Percentiles rank a stretch among this genome's conserved stretches.
These are phyloP conservation scores for Drosophila cognata DNA, from an alignment of 2,888 invertebrate genomes.

Conservation along the genomic window DNA sequence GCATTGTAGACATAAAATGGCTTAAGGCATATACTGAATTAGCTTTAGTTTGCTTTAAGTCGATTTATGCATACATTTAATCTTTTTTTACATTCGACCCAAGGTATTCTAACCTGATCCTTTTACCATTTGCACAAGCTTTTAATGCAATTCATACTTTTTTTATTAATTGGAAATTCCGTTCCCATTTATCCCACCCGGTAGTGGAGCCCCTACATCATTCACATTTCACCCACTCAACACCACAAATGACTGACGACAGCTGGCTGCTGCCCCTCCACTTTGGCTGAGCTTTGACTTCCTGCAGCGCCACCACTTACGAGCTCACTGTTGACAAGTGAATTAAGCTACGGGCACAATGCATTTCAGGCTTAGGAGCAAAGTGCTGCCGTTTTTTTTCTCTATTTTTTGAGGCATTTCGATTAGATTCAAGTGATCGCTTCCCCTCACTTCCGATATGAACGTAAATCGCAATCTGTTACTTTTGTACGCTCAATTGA, in stretches of 20 bases:
- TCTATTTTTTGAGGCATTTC: neutral
- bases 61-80: neutral
- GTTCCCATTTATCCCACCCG: neutral
- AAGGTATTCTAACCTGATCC: no score
- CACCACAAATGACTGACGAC: neutral
- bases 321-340: slow-evolving; percentile 25
- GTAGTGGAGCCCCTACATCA: neutral
- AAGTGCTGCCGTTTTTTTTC: neutral
- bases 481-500: slow-evolving; percentile 56
- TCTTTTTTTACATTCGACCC: neutral
- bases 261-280: neutral
- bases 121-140: neutral
- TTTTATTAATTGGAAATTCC: slow-evolving; percentile 21
- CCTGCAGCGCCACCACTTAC: slow-evolving; percentile 6
- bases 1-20: neutral
- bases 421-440: slow-evolving; percentile 11
- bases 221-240: neutral
- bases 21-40: neutral
- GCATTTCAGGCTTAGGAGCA: slow-evolving; percentile 30
- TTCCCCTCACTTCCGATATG: slow-evolving; percentile 16
- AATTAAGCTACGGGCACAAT: slow-evolving; percentile 29
- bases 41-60: neutral
- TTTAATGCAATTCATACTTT: slow-evolving; percentile 20
- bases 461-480: slow-evolving; percentile 38
- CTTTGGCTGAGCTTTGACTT: slow-evolving; percentile 6